phyloP scores from a whole-genome alignment of 1,140 invertebrate genomes.

The Grapholita molesta region DNA sequence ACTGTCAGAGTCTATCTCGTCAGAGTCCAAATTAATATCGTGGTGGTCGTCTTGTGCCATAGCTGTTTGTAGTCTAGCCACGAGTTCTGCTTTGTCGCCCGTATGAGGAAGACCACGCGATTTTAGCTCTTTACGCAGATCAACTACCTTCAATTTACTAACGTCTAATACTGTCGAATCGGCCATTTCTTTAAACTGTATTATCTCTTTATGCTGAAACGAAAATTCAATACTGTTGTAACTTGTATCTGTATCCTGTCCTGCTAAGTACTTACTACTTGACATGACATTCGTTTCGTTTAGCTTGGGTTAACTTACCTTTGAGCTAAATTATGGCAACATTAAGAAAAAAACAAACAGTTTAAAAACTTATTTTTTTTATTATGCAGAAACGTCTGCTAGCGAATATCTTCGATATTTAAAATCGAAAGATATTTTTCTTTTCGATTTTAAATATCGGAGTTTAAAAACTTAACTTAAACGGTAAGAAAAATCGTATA shows the following conservation, averaged over 20 bases:
- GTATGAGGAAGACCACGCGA: constrained; percentile 84
- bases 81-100: constrained; percentile 90
- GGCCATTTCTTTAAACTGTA: constrained; percentile 38
- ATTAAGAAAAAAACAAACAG: background rate
- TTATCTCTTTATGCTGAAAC: background rate
- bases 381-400: no score
- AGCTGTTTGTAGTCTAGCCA: constrained; percentile 85
- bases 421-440: no score
- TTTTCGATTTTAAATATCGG: no score
- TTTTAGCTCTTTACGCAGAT: constrained; percentile 89
- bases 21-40: constrained; percentile 69
- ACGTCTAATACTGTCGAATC: constrained; percentile 58
- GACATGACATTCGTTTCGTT: background rate
- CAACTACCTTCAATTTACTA: constrained; percentile 82
- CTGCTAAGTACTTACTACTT: background rate
- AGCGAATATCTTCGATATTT: no score
- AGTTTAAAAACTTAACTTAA: no score
- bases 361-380: no score
- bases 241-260: no score
- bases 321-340: background rate
- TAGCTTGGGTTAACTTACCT: background rate
- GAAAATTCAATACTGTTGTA: background rate
- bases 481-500: no score
- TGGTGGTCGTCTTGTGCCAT: constrained; percentile 72
- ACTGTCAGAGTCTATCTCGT: constrained; percentile 74